Conservation (phyloP, 2,888 invertebrate species). For the Aspidapion aeneum region DNA sequence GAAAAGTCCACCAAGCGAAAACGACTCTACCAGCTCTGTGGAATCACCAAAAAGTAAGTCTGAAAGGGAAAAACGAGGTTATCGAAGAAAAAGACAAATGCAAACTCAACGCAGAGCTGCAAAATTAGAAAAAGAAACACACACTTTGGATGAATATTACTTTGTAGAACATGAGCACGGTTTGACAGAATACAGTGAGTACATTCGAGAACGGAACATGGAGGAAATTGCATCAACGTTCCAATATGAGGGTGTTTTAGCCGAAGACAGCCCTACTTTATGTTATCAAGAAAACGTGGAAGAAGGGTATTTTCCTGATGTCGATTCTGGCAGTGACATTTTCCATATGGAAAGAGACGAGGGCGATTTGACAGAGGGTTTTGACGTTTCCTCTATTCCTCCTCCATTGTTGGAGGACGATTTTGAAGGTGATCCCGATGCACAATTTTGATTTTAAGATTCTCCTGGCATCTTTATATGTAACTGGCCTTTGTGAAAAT, state of each 20-base stretch:
- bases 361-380: constrained; percentile 67
- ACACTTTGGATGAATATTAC: constrained; percentile 44
- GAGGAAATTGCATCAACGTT: constrained; percentile 43
- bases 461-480: too few relatives aligned
- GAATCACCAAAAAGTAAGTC: constrained; percentile 59
- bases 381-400: constrained; percentile 73
- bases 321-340: constrained; percentile 51
- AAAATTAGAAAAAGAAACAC: constrained; percentile 52
- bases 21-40: constrained; percentile 71
- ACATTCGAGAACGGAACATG: constrained; percentile 40
- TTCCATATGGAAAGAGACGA: constrained; percentile 48
- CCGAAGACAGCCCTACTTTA: constrained; percentile 33
- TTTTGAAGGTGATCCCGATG: constrained; percentile 55
- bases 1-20: constrained; percentile 70
- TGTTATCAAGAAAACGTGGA: constrained; percentile 41
- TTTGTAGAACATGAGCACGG: constrained; percentile 41
- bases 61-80: constrained; percentile 58
- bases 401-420: constrained; percentile 73
- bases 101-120: constrained; percentile 52
- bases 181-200: constrained; percentile 42
- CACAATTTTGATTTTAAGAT: constrained; percentile 48
- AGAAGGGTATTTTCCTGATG: constrained; percentile 65
- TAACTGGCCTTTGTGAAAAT: too few relatives aligned
- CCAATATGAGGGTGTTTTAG: constrained; percentile 39
- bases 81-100: constrained; percentile 63